Conservation (phyloP, 2,797 vertebrate species). For the Thamnophis elegans region DNA sequence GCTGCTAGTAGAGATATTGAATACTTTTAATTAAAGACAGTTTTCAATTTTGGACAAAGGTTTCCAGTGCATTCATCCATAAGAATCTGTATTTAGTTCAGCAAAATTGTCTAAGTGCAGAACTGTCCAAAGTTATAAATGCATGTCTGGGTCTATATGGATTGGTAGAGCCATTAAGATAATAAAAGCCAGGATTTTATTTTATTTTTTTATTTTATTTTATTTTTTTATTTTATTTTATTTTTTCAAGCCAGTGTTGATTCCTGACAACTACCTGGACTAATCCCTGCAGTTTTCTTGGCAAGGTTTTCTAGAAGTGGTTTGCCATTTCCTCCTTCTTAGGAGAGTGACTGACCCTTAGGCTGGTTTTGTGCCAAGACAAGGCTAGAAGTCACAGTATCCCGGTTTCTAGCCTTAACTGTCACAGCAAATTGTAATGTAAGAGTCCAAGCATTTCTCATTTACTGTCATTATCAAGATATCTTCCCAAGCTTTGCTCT, state of each 20-base stretch:
- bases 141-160: background rate
- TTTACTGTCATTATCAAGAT: background rate
- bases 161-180: background rate
- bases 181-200: background rate
- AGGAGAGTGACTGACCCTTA: background rate
- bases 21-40: constrained; percentile 57
- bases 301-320: background rate
- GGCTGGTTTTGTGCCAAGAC: background rate
- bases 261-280: background rate
- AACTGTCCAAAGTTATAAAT: background rate
- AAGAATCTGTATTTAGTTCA: background rate
- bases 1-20: constrained; percentile 57
- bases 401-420: background rate
- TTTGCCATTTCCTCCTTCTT: background rate
- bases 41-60: constrained; percentile 49
- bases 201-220: background rate
- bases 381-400: background rate
- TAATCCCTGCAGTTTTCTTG: background rate
- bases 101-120: background rate
- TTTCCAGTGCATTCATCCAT: constrained; percentile 31
- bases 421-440: background rate
- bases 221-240: background rate
- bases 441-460: background rate
- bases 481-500: background rate
- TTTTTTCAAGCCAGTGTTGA: background rate